Base-by-base conservation (phyloP, 2,888 invertebrate genomes). In the Synanthedon myopaeformis region DNA sequence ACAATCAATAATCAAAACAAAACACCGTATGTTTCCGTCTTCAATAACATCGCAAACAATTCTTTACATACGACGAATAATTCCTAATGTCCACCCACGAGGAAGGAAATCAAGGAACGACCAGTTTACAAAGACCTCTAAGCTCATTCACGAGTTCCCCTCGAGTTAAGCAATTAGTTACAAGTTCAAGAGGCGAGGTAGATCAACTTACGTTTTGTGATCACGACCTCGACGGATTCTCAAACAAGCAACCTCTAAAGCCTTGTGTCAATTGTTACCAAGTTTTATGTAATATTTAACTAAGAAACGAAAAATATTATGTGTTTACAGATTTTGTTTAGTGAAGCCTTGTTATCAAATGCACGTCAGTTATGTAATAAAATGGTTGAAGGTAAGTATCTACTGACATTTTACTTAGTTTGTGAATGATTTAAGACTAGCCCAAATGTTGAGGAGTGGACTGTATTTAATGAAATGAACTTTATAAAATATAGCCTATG, bases 271-370 rank as follows among this genome's bases (percentile, higher is more conserved):
- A 66, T 67, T 66, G 65, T 63, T 62, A 58, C 61, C 53, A 54
- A 52, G 12, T 41, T 61, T 66, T 76, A 76, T 74, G 69, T 76
- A 76, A 76, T 59, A 57, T 66, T 76, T 74, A 70, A 59, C 65
- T 57, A 57, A 58, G 58, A 54, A 54, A 55, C 55, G 61, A 56
- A 56, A 62, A 60, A 53, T 63, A 51, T 63, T 58, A 61, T 57
- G 54, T 45, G 14, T 45, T n/a, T 45, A 45, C 13, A 45, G 45
- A 13, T 45, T 12, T 13, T 12, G 14, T 45, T 45, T 14, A 45
- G 45, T 14, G 35, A 45, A 45, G 45, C n/a, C 45, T 45, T 45
- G 45, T n/a, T n/a, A 35, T 35, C 10, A 35, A 35, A 35, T 35
- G 35, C 35, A 35, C 6, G 35, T 6, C 6, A 35, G 8, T 35